phyloP scores from a whole-genome alignment of 1,140 invertebrate genomes.

The Carcinoscorpius rotundicauda region DNA sequence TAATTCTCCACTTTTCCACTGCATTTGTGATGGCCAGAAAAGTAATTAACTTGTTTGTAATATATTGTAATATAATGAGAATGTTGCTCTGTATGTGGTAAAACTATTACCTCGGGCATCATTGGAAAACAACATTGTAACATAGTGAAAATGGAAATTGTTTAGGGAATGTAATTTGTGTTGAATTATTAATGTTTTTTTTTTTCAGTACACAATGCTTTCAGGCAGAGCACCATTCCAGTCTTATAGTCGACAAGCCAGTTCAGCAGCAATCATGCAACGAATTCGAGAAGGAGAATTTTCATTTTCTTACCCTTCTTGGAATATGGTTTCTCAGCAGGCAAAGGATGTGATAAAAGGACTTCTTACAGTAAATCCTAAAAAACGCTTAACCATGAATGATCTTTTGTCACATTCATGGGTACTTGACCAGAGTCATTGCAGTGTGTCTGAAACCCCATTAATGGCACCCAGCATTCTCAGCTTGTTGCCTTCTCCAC shows the following conservation, averaged over 20 bases:
- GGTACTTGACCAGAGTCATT: slow-evolving; percentile 37
- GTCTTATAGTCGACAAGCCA: slow-evolving; percentile 51
- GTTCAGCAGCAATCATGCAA: slow-evolving; percentile 56
- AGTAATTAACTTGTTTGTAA: no score
- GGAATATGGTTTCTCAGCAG: slow-evolving; percentile 54
- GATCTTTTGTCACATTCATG: slow-evolving; percentile 52
- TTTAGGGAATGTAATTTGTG: no score
- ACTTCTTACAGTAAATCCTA: slow-evolving; percentile 65
- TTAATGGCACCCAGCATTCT: slow-evolving; percentile 46
- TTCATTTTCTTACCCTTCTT: slow-evolving; percentile 52
- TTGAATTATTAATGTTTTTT: no score
- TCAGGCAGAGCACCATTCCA: slow-evolving; percentile 72
- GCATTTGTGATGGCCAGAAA: no score
- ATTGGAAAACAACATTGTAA: no score
- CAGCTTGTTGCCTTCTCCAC: slow-evolving; percentile 24
- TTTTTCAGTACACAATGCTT: slow-evolving; percentile 63
- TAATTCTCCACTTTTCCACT: no score
- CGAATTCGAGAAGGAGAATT: slow-evolving; percentile 65
- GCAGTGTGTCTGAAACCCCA: slow-evolving; percentile 34
- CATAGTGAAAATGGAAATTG: no score
- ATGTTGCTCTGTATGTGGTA: no score
- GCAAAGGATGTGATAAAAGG: slow-evolving; percentile 65
- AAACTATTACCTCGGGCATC: no score
- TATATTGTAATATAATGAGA: no score
- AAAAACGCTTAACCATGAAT: slow-evolving; percentile 50